These are phyloP conservation scores for Danio jaintianensis DNA, from an alignment of 2,797 vertebrate species.

Conservation along the genomic window DNA sequence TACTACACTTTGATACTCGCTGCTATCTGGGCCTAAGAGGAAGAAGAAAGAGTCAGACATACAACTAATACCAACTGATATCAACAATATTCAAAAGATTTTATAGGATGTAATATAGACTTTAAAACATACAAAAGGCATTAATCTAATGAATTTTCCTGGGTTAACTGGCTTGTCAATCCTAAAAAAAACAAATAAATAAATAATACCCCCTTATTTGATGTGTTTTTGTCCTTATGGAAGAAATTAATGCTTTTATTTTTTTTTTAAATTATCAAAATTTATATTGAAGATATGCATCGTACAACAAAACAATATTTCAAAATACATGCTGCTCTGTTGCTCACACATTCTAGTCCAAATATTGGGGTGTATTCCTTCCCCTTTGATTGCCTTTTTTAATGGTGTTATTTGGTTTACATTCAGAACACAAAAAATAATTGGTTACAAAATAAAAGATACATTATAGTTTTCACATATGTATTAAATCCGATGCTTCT, in stretches of 20 bases:
- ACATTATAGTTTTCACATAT: background rate
- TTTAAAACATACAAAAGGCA: background rate
- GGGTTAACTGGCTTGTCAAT: background rate
- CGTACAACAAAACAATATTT: too few species aligned
- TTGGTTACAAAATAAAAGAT: background rate
- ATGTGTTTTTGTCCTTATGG: too few species aligned
- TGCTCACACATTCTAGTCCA: too few species aligned
- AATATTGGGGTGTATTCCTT: too few species aligned
- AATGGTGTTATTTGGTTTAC: too few species aligned
- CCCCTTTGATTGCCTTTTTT: too few species aligned
- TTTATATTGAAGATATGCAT: too few species aligned
- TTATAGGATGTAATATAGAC: background rate
- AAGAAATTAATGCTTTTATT: too few species aligned
- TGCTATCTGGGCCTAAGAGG: conserved; percentile 72
- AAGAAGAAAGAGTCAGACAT: conserved; percentile 20
- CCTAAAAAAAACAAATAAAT: too few species aligned
- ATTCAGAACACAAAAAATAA: background rate
- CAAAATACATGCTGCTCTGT: too few species aligned
- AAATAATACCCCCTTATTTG: too few species aligned
- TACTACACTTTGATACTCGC: conserved; percentile 89
- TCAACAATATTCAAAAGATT: background rate
- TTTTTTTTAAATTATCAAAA: too few species aligned
- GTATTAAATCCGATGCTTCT: background rate
- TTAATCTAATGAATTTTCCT: background rate
- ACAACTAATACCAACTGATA: background rate